These are phyloP conservation scores for Tachysurus fulvidraco DNA, from an alignment of 2,113 vertebrate species.

Conservation along the genomic window DNA sequence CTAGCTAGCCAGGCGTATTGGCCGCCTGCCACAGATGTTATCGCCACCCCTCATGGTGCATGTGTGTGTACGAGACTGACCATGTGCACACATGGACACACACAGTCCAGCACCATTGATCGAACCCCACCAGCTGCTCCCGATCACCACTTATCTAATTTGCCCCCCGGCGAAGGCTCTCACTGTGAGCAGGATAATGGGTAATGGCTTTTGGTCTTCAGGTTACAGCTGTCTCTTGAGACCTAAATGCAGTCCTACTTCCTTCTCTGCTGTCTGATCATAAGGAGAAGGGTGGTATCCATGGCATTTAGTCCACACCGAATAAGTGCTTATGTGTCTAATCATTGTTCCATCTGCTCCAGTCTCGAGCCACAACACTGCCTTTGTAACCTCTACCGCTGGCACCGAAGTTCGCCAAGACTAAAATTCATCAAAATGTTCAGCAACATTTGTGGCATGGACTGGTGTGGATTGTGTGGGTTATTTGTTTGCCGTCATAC, in stretches of 20 bases:
- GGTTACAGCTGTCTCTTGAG: slow-evolving; percentile 66
- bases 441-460: background rate
- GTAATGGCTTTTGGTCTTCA: slow-evolving; percentile 64
- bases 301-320: background rate
- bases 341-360: slow-evolving; percentile 14
- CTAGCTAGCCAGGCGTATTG: slow-evolving; percentile 41
- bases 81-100: slow-evolving; percentile 40
- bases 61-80: slow-evolving; percentile 20
- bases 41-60: slow-evolving; percentile 37
- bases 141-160: slow-evolving; percentile 68
- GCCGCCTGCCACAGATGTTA: slow-evolving; percentile 66
- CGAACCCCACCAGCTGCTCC: slow-evolving; percentile 71
- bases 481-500: background rate
- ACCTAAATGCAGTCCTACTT: background rate
- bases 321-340: slow-evolving; percentile 24
- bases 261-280: background rate
- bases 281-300: background rate
- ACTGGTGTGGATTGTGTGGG: slow-evolving; percentile 24
- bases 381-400: background rate
- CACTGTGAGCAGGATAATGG: slow-evolving; percentile 65
- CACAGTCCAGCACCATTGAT: slow-evolving; percentile 67
- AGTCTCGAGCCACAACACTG: background rate
- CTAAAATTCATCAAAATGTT: background rate
- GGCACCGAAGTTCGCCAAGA: background rate
- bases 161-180: slow-evolving; percentile 56